Base-by-base conservation (phyloP, 2,888 invertebrate genomes). In the Lasioglossum vierecki region DNA sequence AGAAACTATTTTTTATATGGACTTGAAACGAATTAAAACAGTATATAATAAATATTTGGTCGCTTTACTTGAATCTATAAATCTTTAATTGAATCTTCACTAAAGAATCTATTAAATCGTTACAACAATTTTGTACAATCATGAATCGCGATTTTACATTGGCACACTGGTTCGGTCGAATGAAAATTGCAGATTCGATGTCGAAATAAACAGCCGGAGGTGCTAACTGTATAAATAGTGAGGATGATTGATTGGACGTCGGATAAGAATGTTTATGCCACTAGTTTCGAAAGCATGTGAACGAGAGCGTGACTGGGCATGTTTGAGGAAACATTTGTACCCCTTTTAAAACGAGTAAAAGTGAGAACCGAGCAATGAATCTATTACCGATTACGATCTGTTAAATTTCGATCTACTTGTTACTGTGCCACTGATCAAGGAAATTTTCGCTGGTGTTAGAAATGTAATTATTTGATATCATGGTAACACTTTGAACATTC, bases 301-400 rank as follows among this genome's bases (percentile, higher is more conserved):
- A 63, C 63, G 63, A 63, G 30, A 63, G 63, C 63, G 30, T 63
- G 30, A 63, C 63, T 15, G 6, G 63, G 30, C 15, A 63, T 30
- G 63, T 30, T 63, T 30, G 26, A 30, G 63, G 30, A 30, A 63
- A 63, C 30, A 30, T 63, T 63, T 63, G 63, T 63, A 30, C 8
- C 30, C 63, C 63, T 63, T 63, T 63, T 63, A 15, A 63, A 63
- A 63, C 30, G 63, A 63, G 63, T 63, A 63, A 63, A 63, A 63
- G 63, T 18, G 63, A 30, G 63, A 30, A 35, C 63, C 63, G 30
- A 2, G 63, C 63, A 30, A 63, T 6, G 30, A 63, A 30, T 35
- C 15, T 18, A 18, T 63, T 63, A 63, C 18, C 15, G 30, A 63
- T 63, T 35, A 35, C 15, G 13, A 63, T 63, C 30, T 30, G 18